These are phyloP conservation scores for Leptodactylus fallax DNA, from an alignment of 2,797 vertebrate genomes.

Conservation along the genomic window DNA sequence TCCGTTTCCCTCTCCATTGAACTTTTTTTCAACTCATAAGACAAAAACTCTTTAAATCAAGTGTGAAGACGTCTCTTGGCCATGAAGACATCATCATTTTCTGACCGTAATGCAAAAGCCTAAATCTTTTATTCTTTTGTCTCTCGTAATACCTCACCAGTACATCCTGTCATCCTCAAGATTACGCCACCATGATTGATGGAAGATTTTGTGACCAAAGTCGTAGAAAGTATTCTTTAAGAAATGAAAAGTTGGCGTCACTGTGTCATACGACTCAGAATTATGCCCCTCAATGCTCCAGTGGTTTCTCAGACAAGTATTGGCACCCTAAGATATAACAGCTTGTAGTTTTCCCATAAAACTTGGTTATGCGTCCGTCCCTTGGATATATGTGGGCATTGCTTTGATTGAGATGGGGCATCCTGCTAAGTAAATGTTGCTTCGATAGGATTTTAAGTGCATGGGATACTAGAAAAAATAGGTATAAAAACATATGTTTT, in stretches of 20 bases:
- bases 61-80: neutral
- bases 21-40: neutral
- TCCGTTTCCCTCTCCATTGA: neutral
- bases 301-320: slow-evolving; percentile 3
- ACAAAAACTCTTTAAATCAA: neutral
- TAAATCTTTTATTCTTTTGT: neutral
- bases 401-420: slow-evolving; percentile 47
- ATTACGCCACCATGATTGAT: slow-evolving; percentile 11
- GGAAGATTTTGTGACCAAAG: slow-evolving; percentile 22
- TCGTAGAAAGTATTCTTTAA: neutral
- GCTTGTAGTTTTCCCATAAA: slow-evolving; percentile 25
- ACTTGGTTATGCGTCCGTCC: neutral
- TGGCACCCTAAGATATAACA: slow-evolving; percentile 35
- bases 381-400: slow-evolving; percentile 16
- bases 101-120: neutral
- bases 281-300: slow-evolving; percentile 21
- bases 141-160: neutral
- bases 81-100: slow-evolving; percentile 10
- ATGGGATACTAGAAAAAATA: slow-evolving; percentile 12
- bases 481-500: slow-evolving; percentile 26
- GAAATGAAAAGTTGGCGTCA: slow-evolving; percentile 14
- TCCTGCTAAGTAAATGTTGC: slow-evolving; percentile 42
- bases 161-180: neutral
- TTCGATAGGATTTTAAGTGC: slow-evolving; percentile 42
- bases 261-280: slow-evolving; percentile 21